Base-by-base conservation (phyloP, 2,888 invertebrate species). In the Leucozona laternaria region DNA sequence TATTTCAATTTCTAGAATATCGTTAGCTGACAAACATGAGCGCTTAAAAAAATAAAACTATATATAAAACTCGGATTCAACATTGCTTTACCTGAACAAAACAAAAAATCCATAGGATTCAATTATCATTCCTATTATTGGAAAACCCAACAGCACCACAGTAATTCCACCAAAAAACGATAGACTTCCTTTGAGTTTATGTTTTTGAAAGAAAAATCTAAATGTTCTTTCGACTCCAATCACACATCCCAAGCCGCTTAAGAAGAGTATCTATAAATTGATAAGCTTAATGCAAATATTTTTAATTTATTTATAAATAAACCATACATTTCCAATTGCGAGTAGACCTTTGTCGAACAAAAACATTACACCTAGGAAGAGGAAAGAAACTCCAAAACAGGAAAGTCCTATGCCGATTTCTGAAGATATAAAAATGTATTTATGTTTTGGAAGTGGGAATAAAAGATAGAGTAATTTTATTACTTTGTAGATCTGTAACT, bases 361-460 rank as follows among this genome's bases (percentile, higher is more conserved):
- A 80, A 99, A 93, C 60, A 99, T 90, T 48, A 99, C 96, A 80
- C 99, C 99, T 8, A 99, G 94, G 90, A 99, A 97, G 8, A 99
- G 94, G 93, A 99, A 99, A 80, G 97, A 96, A 89, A 98, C 96
- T 10, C 99, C 99, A 93, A 99, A 99, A 5, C 98, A 98, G 5
- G 98, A 97, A 68, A 99, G 94, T 20, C 99, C 99, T 50, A 99
- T 98, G 22, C 99, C 99, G 90, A 99, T 99, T 94, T 99, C 97
- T 98, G 94, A 86, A 79, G 22, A 5, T 40, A 34, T 31, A 20
- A 37, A 57, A 55, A 55, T 0, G 22, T n/a, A 55, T 48, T 77
- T 37, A 31, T 10, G 75, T 17, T 8, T 22, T 28, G 3, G 15
- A 28, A 15, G 25, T 28, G 1, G 34, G 58, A n/a, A 28, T 15